Conservation (phyloP, 2,113 vertebrate species). For the Euleptes europaea region DNA sequence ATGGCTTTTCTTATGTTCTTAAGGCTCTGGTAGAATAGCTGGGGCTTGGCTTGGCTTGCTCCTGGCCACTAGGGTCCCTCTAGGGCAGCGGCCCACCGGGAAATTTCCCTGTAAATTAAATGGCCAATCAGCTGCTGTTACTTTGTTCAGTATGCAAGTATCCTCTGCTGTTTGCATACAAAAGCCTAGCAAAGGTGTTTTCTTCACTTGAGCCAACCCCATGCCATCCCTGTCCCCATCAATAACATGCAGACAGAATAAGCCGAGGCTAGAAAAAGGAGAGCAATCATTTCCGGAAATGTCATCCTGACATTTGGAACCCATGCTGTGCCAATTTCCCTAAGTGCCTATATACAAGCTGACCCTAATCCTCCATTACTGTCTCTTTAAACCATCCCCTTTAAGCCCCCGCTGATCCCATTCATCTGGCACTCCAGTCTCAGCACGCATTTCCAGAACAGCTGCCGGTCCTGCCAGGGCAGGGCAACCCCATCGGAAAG, state of each 20-base stretch:
- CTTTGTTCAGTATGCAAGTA: no score
- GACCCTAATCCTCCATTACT: constrained; percentile 57
- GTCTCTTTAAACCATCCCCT: constrained; percentile 40
- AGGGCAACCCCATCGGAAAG: background rate
- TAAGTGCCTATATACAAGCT: constrained; percentile 23
- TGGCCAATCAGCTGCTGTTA: no score
- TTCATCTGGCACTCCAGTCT: constrained; percentile 23
- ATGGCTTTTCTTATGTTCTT: no score
- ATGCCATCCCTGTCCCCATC: no score
- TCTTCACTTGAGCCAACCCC: no score
- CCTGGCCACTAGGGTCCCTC: no score
- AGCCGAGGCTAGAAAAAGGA: background rate
- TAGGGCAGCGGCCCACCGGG: no score
- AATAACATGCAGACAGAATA: background rate
- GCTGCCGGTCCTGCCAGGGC: fast-evolving
- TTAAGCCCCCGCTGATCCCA: constrained; percentile 57
- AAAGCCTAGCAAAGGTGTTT: no score
- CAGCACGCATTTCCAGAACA: fast-evolving
- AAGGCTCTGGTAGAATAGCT: no score
- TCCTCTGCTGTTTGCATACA: no score
- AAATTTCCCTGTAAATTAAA: no score
- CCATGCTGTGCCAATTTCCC: constrained; percentile 3
- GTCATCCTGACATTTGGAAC: constrained; percentile 3
- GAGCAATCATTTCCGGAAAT: constrained; percentile 6
- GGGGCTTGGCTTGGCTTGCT: no score